phyloP scores from a whole-genome alignment of 2,797 vertebrate species.

The Lophura swinhoii region DNA sequence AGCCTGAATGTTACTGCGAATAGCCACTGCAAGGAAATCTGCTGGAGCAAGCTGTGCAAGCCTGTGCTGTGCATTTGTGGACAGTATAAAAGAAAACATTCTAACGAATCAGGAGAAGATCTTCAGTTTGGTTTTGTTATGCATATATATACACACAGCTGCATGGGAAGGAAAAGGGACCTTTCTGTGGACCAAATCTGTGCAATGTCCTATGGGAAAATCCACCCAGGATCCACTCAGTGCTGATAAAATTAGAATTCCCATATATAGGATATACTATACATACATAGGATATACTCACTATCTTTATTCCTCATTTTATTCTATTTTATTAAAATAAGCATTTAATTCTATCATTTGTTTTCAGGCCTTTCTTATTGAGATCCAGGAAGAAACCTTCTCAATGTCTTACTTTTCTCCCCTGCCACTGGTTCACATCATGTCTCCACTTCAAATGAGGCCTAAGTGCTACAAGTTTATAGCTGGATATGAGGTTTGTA shows the following conservation, averaged over 20 bases:
- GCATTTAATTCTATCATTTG: neutral
- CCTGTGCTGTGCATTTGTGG: neutral
- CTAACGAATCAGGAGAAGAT: neutral
- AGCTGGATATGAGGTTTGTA: neutral
- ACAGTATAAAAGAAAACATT: neutral
- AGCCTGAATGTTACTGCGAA: neutral
- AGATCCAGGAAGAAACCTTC: neutral
- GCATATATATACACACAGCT: neutral
- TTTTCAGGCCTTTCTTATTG: neutral
- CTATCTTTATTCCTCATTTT: neutral
- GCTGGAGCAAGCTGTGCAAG: neutral
- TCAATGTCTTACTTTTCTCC: neutral
- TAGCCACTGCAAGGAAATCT: neutral
- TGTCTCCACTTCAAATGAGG: neutral
- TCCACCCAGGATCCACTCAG: fast-evolving
- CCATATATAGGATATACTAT: too few relatives aligned
- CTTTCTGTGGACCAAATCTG: neutral
- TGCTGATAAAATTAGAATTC: neutral
- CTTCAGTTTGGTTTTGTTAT: neutral
- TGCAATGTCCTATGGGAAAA: fast-evolving
- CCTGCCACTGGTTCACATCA: neutral
- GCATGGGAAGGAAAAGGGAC: neutral
- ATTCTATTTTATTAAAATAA: neutral
- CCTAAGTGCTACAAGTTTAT: neutral
- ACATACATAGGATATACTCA: neutral